These are phyloP conservation scores for Macquaria australasica DNA, from an alignment of 2,113 vertebrate genomes.

Conservation along the genomic window DNA sequence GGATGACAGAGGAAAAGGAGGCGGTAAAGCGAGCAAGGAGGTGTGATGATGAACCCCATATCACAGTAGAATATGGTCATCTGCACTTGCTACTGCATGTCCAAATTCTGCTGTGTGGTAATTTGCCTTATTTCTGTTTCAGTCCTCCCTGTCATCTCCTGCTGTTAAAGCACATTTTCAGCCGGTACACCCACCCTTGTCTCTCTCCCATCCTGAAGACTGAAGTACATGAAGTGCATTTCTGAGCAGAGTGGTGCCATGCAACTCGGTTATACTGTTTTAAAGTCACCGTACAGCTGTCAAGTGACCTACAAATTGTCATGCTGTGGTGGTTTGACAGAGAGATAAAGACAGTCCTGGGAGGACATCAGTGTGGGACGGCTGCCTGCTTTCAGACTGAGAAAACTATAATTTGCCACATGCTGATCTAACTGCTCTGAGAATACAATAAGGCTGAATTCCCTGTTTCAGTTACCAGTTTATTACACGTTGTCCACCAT, in stretches of 20 bases:
- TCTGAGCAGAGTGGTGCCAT: neutral
- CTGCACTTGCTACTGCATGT: neutral
- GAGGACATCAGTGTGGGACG: slow-evolving; percentile 5
- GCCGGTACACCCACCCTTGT: neutral
- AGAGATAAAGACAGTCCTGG: neutral
- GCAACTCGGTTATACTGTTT: neutral
- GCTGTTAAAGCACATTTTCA: slow-evolving; percentile 21
- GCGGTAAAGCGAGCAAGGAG: too few relatives aligned
- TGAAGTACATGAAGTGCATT: neutral
- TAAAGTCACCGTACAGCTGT: slow-evolving; percentile 1
- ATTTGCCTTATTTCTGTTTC: slow-evolving; percentile 8
- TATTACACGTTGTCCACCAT: neutral
- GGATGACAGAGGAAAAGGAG: neutral
- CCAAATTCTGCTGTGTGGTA: neutral
- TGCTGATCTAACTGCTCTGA: slow-evolving; percentile 13
- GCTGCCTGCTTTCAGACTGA: neutral
- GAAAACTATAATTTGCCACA: neutral
- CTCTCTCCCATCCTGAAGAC: neutral
- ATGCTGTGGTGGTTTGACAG: neutral
- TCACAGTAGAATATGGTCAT: neutral
- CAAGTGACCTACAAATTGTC: neutral
- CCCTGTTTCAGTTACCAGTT: neutral
- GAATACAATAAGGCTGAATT: neutral
- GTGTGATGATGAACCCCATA: slow-evolving; percentile 4
- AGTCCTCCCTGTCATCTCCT: neutral